These are phyloP conservation scores for Platygyra sinensis DNA, from an alignment of 64 coral and sea anemone species.

Conservation along the genomic window DNA sequence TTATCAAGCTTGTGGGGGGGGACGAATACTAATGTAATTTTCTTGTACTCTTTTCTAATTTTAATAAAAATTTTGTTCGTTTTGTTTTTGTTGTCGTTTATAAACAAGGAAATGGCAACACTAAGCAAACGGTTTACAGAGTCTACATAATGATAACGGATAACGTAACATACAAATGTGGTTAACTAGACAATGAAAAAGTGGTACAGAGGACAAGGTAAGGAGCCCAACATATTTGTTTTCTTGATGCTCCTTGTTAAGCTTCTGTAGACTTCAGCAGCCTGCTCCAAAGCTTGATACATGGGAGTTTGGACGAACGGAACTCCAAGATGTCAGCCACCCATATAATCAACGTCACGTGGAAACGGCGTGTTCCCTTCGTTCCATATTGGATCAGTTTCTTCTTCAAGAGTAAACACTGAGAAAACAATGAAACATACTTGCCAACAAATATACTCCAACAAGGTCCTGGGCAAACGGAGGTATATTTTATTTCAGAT, in stretches of 20 bases:
- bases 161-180: too few relatives aligned
- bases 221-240: slow-evolving; percentile 74
- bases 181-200: too few relatives aligned
- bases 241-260: slow-evolving; percentile 93
- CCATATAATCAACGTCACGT: slow-evolving; percentile 97
- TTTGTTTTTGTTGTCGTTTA: too few relatives aligned
- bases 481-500: background rate
- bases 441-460: background rate
- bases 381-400: slow-evolving; percentile 83
- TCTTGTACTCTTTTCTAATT: too few relatives aligned
- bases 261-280: slow-evolving; percentile 73
- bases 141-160: too few relatives aligned
- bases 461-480: background rate
- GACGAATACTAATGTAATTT: too few relatives aligned
- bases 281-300: slow-evolving; percentile 80
- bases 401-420: slow-evolving; percentile 92
- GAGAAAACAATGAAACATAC: background rate
- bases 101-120: too few relatives aligned
- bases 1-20: too few relatives aligned
- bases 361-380: slow-evolving; percentile 87
- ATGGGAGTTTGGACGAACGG: slow-evolving; percentile 89
- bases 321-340: slow-evolving; percentile 92
- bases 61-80: too few relatives aligned
- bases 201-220: background rate
- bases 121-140: too few relatives aligned